phyloP scores from a whole-genome alignment of 2,113 vertebrate species.

The Bufo bufo region DNA sequence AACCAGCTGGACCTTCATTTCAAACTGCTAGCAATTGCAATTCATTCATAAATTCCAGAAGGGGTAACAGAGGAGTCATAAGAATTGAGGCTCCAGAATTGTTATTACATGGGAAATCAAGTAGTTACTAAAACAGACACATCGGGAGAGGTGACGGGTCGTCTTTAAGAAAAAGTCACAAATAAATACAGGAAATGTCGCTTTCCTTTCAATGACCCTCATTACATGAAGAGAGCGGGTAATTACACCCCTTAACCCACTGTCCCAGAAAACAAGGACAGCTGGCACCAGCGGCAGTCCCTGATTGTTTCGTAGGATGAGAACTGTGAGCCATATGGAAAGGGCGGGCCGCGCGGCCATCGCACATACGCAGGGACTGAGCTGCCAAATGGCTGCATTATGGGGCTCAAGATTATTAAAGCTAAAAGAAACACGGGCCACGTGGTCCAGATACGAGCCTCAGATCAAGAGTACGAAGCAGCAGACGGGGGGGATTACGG shows the following conservation, averaged over 20 bases:
- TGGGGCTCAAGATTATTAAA: not conserved
- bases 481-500: not conserved
- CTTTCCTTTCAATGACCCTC: not conserved
- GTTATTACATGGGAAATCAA: no score
- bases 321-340: not conserved
- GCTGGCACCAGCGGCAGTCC: not conserved
- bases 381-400: not conserved
- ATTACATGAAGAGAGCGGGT: not conserved
- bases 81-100: no score
- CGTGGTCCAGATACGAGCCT: not conserved
- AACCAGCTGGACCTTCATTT: no score
- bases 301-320: not conserved
- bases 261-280: slow-evolving; percentile 20
- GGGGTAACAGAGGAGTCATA: no score
- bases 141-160: no score
- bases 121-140: no score
- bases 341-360: not conserved
- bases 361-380: not conserved
- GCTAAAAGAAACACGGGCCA: not conserved
- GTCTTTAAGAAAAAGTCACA: no score
- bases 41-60: no score
- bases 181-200: not conserved
- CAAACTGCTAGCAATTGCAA: no score
- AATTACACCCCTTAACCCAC: not conserved
- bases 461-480: not conserved